These are phyloP conservation scores for Crotalus adamanteus DNA, from an alignment of 2,797 vertebrate genomes.

Conservation along the genomic window DNA sequence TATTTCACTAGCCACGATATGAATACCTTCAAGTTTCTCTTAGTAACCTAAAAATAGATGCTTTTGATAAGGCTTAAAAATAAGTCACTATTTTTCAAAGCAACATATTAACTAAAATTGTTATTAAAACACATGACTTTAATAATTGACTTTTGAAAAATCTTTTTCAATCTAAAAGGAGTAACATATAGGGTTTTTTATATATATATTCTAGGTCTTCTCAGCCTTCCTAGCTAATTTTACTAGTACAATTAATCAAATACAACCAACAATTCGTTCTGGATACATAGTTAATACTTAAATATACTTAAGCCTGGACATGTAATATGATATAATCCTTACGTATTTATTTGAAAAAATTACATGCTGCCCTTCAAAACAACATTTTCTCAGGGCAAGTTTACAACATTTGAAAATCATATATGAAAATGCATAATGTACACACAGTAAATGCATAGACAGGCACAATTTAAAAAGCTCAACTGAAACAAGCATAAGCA, in stretches of 20 bases:
- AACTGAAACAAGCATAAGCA: neutral
- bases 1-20: neutral
- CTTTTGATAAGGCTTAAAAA: neutral
- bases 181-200: neutral
- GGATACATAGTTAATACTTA: neutral
- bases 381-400: neutral
- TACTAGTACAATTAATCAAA: neutral
- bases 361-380: neutral
- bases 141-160: neutral
- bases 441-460: neutral
- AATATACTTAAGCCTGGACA: neutral
- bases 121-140: neutral
- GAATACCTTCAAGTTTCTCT: neutral
- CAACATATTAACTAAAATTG: neutral
- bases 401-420: neutral
- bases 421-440: neutral
- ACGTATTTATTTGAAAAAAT: neutral
- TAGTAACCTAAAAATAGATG: neutral
- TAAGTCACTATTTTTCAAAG: neutral
- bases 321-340: neutral
- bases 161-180: neutral
- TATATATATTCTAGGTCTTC: neutral
- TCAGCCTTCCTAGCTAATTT: neutral
- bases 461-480: neutral
- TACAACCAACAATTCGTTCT: neutral